Evolutionary conservation across 2,888 invertebrate genomes (phyloP).

Genomic region (Megaustenia siamemsis): DNA sequence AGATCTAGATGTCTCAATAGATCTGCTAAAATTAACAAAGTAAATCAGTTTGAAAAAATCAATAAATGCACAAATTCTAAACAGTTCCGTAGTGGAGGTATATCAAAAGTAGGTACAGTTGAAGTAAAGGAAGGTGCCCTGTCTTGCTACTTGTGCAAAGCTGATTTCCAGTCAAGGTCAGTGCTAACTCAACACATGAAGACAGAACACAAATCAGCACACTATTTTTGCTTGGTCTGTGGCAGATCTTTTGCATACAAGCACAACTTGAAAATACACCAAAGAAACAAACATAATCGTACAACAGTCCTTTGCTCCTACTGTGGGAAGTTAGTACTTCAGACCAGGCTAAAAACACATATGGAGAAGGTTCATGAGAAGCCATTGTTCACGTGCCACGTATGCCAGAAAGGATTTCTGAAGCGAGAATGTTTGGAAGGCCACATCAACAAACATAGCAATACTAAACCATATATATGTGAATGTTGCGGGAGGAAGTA

Average conservation of each 20-base stretch:
- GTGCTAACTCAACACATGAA: not conserved
- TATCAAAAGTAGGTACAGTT: not conserved
- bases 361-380: constrained; percentile 51
- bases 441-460: constrained; percentile 54
- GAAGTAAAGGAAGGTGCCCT: not conserved
- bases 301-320: constrained; percentile 30
- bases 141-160: not conserved
- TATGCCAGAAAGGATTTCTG: constrained; percentile 52
- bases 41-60: not conserved
- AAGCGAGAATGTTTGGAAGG: constrained; percentile 51
- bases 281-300: constrained; percentile 7
- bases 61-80: not conserved
- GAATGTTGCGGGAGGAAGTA: constrained; percentile 45
- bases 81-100: no score
- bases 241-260: constrained; percentile 21
- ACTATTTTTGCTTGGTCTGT: constrained; percentile 17
- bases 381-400: constrained; percentile 46
- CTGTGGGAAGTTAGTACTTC: constrained; percentile 41
- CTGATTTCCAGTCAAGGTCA: not conserved
- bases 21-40: not conserved
- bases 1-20: not conserved
- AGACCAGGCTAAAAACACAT: constrained; percentile 45
- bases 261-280: constrained; percentile 30
- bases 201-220: not conserved
- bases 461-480: constrained; percentile 52